Evolutionary conservation across 1,140 invertebrate species (phyloP), one percentile per base, ranked within the genome.

Genomic region (Plodia interpunctella): DNA sequence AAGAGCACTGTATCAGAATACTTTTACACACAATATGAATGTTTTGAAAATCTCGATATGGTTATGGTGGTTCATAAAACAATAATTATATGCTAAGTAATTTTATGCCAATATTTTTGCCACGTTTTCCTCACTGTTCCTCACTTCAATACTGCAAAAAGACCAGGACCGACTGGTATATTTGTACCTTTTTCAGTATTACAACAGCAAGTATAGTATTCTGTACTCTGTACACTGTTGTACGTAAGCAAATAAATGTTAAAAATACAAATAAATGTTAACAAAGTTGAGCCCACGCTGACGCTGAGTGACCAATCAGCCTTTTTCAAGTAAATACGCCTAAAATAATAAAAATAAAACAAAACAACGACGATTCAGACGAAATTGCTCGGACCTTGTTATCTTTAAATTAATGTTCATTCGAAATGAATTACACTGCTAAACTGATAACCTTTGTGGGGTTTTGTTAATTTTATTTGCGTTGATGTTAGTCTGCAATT

Each of bases 391-490:
- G 53, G 19, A n/a, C 32, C 19, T 17, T 60, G 59, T 60, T 60
- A 60, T 60, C 53, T 60, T 60, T 54, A 60, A 60, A 64, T 63
- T 63, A 67, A 63, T 55, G 59, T 56, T 61, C 59, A 57, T 68
- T 68, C 20, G 13, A 60, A 63, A 68, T 67, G 59, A 68, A 55
- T 63, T 66, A 64, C 51, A 25, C 57, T 65, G 62, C 60, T 67
- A 64, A 65, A 59, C 57, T 51, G 60, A 64, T 56, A 63, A 54
- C 53, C 54, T 25, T 59, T 61, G 51, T 53, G 52, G 55, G 20
- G 58, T 38, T 55, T 62, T 70, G 62, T 64, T 71, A 67, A 66
- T 63, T 70, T 66, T 70, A 59, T 70, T 66, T 70, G 53, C 49
- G 50, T 52, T 17, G 38, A 44, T 0, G 38, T 4, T 44, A 25